Conservation (phyloP, 2,888 invertebrate genomes). For the Drosophila phalerata region DNA sequence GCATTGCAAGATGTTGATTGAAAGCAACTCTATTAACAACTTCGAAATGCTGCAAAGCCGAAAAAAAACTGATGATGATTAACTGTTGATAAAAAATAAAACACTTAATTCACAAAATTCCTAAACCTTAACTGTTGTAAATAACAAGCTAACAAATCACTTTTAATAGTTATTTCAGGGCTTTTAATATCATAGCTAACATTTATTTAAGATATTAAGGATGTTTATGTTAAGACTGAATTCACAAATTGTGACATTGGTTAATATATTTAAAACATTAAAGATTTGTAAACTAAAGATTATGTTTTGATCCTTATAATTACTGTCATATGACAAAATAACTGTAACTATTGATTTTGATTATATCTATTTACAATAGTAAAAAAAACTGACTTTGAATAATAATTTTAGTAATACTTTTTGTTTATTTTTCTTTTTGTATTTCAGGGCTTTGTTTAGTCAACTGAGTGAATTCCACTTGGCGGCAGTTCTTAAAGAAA, state of each 20-base stretch:
- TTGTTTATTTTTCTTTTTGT: slow-evolving; percentile 10
- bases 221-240: too few relatives aligned
- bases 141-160: background rate
- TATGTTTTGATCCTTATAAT: too few relatives aligned
- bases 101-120: background rate
- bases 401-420: too few relatives aligned
- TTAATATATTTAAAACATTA: too few relatives aligned
- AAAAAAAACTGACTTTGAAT: background rate
- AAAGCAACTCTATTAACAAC: slow-evolving; percentile 48
- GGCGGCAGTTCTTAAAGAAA: slow-evolving; percentile 83
- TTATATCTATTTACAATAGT: background rate
- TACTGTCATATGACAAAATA: too few relatives aligned
- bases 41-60: background rate
- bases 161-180: background rate
- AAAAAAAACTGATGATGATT: too few relatives aligned
- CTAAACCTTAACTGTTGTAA: too few relatives aligned
- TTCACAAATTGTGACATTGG: too few relatives aligned
- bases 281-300: too few relatives aligned
- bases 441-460: slow-evolving; percentile 75
- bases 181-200: too few relatives aligned
- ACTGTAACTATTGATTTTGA: too few relatives aligned
- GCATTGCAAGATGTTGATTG: slow-evolving; percentile 12
- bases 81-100: background rate
- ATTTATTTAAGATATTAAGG: too few relatives aligned
- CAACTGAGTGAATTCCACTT: slow-evolving; percentile 69